Conservation (phyloP, 2,888 invertebrate species). For the Aplocera efformata region DNA sequence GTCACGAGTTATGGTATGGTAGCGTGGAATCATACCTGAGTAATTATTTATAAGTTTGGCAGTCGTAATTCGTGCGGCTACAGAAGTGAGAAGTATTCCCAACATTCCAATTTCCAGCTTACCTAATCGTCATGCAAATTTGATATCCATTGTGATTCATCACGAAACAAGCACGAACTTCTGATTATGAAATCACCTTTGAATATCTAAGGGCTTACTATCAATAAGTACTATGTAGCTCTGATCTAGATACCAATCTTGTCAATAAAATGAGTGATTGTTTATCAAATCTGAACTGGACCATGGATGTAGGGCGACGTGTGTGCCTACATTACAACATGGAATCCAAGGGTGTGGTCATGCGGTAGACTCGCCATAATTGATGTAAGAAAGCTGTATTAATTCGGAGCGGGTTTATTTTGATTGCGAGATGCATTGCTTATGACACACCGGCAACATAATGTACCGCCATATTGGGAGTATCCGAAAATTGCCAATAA, state of each 20-base stretch:
- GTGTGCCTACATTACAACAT: constrained; percentile 21
- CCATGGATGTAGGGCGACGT: constrained; percentile 16
- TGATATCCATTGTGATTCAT: constrained; percentile 10
- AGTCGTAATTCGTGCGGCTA: too few species aligned
- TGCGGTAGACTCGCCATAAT: constrained; percentile 25
- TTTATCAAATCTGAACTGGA: constrained; percentile 9
- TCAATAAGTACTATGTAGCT: background rate
- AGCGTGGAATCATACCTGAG: too few species aligned
- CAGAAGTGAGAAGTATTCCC: too few species aligned
- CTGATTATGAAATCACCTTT: constrained; percentile 16
- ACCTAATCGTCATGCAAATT: too few species aligned
- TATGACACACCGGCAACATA: constrained; percentile 5
- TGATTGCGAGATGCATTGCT: constrained; percentile 25
- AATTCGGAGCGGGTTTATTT: constrained; percentile 19
- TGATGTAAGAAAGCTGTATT: constrained; percentile 29
- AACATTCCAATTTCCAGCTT: too few species aligned
- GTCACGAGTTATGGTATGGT: too few species aligned
- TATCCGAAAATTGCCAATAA: constrained; percentile 10
- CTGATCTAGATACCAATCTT: constrained; percentile 7
- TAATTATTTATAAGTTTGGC: too few species aligned
- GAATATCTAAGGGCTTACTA: constrained; percentile 1
- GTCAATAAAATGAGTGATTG: constrained; percentile 4
- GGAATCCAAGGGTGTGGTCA: constrained; percentile 24
- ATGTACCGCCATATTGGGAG: constrained; percentile 4
- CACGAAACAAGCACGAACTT: constrained; percentile 13